Percentiles rank a stretch among this genome's conserved stretches.
phyloP scores from a whole-genome alignment of 2,797 vertebrate species.

The Myiotriccus ornatus region DNA sequence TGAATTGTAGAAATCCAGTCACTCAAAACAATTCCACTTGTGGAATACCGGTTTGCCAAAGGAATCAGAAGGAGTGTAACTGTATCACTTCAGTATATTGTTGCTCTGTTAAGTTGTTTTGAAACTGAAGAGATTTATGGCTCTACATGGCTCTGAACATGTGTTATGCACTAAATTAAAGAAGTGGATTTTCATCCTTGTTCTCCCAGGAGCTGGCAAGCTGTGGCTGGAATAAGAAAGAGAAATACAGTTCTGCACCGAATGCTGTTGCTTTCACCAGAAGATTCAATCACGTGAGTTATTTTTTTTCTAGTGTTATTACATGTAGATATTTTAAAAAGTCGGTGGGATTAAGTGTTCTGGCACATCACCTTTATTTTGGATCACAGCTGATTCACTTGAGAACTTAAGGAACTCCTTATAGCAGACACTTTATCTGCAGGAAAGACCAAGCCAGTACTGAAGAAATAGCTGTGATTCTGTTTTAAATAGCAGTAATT shows the following conservation, averaged over 20 bases:
- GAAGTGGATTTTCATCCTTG: not conserved
- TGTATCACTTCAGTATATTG: not conserved
- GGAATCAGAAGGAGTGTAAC: not conserved
- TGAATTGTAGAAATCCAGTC: not conserved
- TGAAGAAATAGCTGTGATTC: not conserved
- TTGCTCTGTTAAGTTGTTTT: not conserved
- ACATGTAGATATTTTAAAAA: not conserved
- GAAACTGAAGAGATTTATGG: not conserved
- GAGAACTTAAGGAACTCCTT: not conserved
- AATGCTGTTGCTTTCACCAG: constrained; percentile 99
- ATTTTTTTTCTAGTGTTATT: not conserved
- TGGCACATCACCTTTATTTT: not conserved
- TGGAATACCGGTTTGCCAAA: not conserved
- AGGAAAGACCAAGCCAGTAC: not conserved
- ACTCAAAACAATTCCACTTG: not conserved
- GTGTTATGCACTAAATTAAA: not conserved
- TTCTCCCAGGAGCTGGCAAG: constrained; percentile 91
- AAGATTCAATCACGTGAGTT: constrained; percentile 97
- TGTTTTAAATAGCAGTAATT: not conserved
- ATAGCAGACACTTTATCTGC: not conserved
- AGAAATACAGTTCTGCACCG: constrained; percentile 96
- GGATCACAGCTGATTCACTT: not conserved
- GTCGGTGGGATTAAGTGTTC: not conserved
- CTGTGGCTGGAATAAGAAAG: constrained; percentile 99
- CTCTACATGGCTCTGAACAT: not conserved